Base-by-base conservation (phyloP, 2,888 invertebrate genomes). In the Cancer borealis region DNA sequence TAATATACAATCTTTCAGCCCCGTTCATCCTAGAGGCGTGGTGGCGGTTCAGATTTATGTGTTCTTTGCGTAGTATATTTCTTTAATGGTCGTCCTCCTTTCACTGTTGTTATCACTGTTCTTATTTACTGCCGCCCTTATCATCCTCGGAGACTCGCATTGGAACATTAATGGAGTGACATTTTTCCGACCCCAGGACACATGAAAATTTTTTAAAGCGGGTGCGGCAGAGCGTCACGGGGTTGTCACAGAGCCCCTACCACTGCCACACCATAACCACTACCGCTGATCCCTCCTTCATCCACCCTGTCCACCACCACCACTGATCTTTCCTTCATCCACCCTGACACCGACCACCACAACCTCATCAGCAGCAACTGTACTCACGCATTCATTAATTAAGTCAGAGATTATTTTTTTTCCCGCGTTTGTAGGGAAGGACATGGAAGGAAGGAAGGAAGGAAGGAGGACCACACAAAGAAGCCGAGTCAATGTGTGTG, bases 41-140 rank as follows among this genome's bases (percentile, higher is more conserved):
- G 3, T 17, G 39, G 30, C 84, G 30, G 39, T 84, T 84, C 84
- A 84, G 84, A 84, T 84, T 84, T 84, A 84, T 84, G 30, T 84
- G 84, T 84, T 84, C 84, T 84, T 84, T 84, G 39, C 84, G 30
- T 84, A 84, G 84, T 84, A 84, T 84, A 84, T 84, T 84, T 84
- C 84, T 84, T 88, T 88, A 49, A 88, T 88, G 88, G 49, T 46
- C n/a, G 46, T 26, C 88, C 26, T 49, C 88, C 49, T 46, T 88
- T 88, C 46, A 49, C 88, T 88, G 46, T 88, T 88, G 88, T 88
- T 88, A 88, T 88, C 88, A 88, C 49, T 46, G 49, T 39, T 88
- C 46, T 49, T 88, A 46, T 88, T 49, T 88, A 88, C 49, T 88
- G 88, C 88, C n/a, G 88, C 30, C 26, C 47, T 88, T 88, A 88